phyloP scores from a whole-genome alignment of 2,888 invertebrate genomes.

The Melangyna quadrimaculata region DNA sequence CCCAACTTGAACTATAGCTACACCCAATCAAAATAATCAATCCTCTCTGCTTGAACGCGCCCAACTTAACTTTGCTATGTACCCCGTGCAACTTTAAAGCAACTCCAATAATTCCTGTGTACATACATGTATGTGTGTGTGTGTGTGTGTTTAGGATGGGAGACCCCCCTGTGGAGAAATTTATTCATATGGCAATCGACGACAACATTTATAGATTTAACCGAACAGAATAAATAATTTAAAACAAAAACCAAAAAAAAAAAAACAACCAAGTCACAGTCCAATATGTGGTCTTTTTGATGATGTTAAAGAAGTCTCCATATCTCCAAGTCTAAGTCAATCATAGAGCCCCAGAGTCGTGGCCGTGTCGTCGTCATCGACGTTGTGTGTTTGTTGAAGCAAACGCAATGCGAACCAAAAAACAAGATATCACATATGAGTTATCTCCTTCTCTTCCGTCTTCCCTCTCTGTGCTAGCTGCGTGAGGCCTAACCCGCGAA shows the following conservation, averaged over 20 bases:
- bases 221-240: slow-evolving; percentile 71
- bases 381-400: neutral
- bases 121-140: neutral
- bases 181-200: slow-evolving; percentile 67
- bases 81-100: neutral
- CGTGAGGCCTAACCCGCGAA: slow-evolving; percentile 40
- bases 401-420: slow-evolving; percentile 35
- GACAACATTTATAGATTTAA: slow-evolving; percentile 71
- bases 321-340: slow-evolving; percentile 57
- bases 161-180: slow-evolving; percentile 66
- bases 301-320: slow-evolving; percentile 41
- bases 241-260: slow-evolving; percentile 24
- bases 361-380: too few species aligned
- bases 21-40: slow-evolving; percentile 69
- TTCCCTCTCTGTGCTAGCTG: neutral
- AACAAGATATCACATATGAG: slow-evolving; percentile 11
- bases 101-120: neutral
- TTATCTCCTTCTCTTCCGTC: neutral
- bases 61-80: neutral
- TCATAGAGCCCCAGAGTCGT: slow-evolving; percentile 45
- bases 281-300: slow-evolving; percentile 16
- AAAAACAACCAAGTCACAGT: neutral
- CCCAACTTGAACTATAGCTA: slow-evolving; percentile 30
- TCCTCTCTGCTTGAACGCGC: slow-evolving; percentile 45
- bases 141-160: neutral